Conservation (phyloP, 2,113 vertebrate genomes). For the Erythrocercus mccallii region DNA sequence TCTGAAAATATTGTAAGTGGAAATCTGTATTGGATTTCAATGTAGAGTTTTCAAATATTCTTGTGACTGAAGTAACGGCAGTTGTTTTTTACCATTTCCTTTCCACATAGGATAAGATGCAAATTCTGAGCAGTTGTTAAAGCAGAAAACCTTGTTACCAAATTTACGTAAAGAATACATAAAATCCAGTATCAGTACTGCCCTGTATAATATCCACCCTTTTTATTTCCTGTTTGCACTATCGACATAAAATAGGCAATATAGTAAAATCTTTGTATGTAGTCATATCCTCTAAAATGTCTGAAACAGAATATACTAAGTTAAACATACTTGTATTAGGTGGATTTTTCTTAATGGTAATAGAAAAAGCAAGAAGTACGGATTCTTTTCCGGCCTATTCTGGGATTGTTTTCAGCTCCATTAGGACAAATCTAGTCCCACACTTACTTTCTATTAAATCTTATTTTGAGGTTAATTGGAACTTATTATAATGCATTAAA, state of each 20-base stretch:
- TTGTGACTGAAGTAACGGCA: background rate
- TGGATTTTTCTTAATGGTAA: background rate
- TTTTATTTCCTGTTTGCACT: background rate
- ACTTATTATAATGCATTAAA: background rate
- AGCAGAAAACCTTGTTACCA: background rate
- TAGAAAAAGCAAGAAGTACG: background rate
- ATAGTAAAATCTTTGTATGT: background rate
- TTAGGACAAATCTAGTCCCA: background rate
- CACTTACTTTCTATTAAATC: background rate
- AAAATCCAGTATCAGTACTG: background rate
- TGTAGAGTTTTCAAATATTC: background rate
- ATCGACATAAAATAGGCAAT: background rate
- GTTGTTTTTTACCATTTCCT: background rate
- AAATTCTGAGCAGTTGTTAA: background rate
- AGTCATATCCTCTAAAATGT: background rate
- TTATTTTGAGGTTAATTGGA: conserved; percentile 28
- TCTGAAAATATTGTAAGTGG: background rate
- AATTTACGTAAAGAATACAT: background rate
- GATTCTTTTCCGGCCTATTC: background rate
- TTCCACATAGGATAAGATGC: rapidly evolving
- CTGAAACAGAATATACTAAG: background rate
- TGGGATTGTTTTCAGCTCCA: background rate
- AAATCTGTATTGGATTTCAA: background rate
- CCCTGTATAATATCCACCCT: background rate
- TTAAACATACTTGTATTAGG: background rate